A percentile compares a stretch with the other conserved stretches of the same genome.
phyloP scores from a whole-genome alignment of 2,113 vertebrate species.

The Thermophis baileyi region DNA sequence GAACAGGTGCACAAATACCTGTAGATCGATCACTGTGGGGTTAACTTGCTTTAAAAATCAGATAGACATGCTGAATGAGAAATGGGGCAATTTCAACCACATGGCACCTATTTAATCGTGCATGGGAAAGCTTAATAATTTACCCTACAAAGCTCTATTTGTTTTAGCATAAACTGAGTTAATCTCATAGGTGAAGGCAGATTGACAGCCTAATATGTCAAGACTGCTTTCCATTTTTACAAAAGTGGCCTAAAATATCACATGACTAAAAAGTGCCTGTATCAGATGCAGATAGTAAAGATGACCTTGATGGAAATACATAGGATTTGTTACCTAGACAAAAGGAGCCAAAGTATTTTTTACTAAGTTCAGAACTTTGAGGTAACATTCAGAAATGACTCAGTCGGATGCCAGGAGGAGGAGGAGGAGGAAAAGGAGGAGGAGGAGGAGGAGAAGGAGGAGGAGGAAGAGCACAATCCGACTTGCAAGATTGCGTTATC shows the following conservation, averaged over 20 bases:
- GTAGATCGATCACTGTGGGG: not conserved
- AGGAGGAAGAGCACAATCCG: not conserved
- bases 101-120: not conserved
- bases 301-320: not conserved
- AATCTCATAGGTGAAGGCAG: not conserved
- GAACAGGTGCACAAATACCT: not conserved
- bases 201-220: not conserved
- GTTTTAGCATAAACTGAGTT: not conserved
- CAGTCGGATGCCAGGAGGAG: not conserved
- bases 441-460: no score
- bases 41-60: not conserved
- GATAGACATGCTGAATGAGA: not conserved
- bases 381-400: not conserved
- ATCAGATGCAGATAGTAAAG: not conserved
- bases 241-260: not conserved
- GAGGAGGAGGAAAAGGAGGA: not conserved
- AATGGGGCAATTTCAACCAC: not conserved
- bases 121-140: not conserved
- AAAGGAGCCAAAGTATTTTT: not conserved
- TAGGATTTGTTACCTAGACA: not conserved
- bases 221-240: not conserved
- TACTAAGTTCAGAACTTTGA: not conserved
- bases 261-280: not conserved
- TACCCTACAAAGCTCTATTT: not conserved
- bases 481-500: not conserved